Evolutionary conservation across 2,888 invertebrate genomes (phyloP), one percentile per base, ranked within the genome.

Genomic region (Nymphalis c-album): DNA sequence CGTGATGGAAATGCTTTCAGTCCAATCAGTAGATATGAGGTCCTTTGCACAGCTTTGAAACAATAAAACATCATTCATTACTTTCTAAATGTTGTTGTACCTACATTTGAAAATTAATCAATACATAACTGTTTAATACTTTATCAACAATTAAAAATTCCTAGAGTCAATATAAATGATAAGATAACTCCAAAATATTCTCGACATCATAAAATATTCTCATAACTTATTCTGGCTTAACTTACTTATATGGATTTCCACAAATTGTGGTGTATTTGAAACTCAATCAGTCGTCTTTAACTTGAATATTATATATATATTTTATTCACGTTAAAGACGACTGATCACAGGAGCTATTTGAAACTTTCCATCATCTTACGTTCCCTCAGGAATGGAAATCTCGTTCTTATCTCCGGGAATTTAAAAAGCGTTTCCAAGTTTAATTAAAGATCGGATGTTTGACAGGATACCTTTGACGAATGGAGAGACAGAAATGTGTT

Each of bases 401-500:
- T 68, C 55, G 55, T 61, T 64, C 66, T 70, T 64, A 68, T 73
- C 69, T 69, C 65, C 31, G 60, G 26, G 63, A 71, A 73, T 73
- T 73, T 67, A 71, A 71, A 71, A 71, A 74, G 69, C 69, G 67
- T 67, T 73, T 57, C 69, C 20, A 74, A 73, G 68, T 74, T 73
- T 71, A 74, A 74, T 74, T 73, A 71, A 71, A 69, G 67, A 71
- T 74, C 63, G 70, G 47, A 71, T 71, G 55, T 73, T 70, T 67
- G 73, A 72, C 58, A 13, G 50, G 63, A 70, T 67, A 67, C 59
- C 68, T 60, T 66, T 26, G 40, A 22, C 35, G 62, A 64, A 55
- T 53, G 60, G 16, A 16, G 46, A 8, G 18, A 18, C 40, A 18
- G 17, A 31, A 31, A 55, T 16, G 2, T 35, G 0, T 10, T 53